Base-by-base conservation (phyloP, 1,140 invertebrate genomes). In the Rhagoletis zephyria region DNA sequence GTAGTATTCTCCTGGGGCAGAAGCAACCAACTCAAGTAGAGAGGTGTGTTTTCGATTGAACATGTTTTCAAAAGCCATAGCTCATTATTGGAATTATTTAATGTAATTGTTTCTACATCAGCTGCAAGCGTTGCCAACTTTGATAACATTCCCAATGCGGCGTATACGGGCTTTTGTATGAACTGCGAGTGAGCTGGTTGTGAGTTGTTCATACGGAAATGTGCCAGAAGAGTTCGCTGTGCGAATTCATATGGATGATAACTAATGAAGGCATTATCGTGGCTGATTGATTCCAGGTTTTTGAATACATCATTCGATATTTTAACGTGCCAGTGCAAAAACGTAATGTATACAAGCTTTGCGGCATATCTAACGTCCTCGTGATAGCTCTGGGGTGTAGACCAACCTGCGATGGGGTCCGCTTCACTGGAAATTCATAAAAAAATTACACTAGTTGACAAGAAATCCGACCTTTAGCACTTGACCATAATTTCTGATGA, bases 201-300 rank as follows among this genome's bases (percentile, higher is more conserved):
- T 0, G 94, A 93, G 63, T 93, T 91, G 87, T 94, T 94, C 92
- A 94, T 94, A 61, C 93, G 93, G 89, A 94, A 94, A 87, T 94
- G 93, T 6, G 94, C 93, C 56, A 94, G 89, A 10, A 94, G 88
- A 14, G 86, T 93, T 45, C 94, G 89, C 89, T 94, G 94, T 4
- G 89, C 91, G 88, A 94, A 94, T 88, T 93, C 93, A 81, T 93
- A 88, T 0, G 94, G 94, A 90, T 93, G 91, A 90, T 93, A 94
- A 89, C 93, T 94, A 7, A 94, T 89, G 87, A 94, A 94, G 12
- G 90, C 94, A 89, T 94, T 94, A 89, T 94, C 94, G 89, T 94
- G 93, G 87, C 94, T 94, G 4, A 94, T 90, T 4, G 90, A 93
- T 77, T 91, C 93, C 87, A 91, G 91, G 56, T 90, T 89, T 56